A percentile compares a stretch with the other conserved stretches of the same genome.
phyloP scores from a whole-genome alignment of 1,140 invertebrate genomes.

The Proales similis region DNA sequence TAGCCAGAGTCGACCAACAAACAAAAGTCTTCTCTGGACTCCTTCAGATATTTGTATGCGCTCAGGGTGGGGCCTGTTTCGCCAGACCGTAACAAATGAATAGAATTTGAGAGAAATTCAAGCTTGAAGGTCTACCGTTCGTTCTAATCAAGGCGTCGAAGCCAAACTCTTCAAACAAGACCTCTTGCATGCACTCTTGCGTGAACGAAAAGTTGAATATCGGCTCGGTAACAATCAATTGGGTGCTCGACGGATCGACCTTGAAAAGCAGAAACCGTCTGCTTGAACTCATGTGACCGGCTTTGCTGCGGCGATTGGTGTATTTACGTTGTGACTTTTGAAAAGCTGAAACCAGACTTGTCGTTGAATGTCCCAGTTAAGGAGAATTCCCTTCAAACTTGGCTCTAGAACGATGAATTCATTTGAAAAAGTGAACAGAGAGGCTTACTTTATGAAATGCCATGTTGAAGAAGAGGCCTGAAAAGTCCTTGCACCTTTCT shows the following conservation, averaged over 20 bases:
- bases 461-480: constrained; percentile 26
- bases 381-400: constrained; percentile 19
- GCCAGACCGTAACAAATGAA: neutral
- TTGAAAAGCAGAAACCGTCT: too few species aligned
- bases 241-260: constrained; percentile 2
- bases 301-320: too few species aligned
- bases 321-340: neutral
- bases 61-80: constrained; percentile 13
- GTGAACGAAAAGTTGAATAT: constrained; percentile 31
- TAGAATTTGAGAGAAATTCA: neutral
- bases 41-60: constrained; percentile 24
- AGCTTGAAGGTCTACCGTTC: constrained; percentile 13
- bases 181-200: constrained; percentile 26
- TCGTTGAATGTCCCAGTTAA: constrained; percentile 30
- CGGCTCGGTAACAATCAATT: constrained; percentile 31
- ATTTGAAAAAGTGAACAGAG: neutral
- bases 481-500: constrained; percentile 23
- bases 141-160: constrained; percentile 21
- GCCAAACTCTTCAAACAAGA: constrained; percentile 25
- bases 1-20: constrained; percentile 81
- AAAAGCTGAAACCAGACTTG: constrained; percentile 37
- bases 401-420: neutral
- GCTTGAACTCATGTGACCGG: too few species aligned
- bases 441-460: constrained; percentile 29
- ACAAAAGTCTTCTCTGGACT: constrained; percentile 25